A percentile compares a stretch with the other conserved stretches of the same genome.
These are phyloP conservation scores for Syritta pipiens DNA, from an alignment of 2,888 invertebrate species.

Conservation along the genomic window DNA sequence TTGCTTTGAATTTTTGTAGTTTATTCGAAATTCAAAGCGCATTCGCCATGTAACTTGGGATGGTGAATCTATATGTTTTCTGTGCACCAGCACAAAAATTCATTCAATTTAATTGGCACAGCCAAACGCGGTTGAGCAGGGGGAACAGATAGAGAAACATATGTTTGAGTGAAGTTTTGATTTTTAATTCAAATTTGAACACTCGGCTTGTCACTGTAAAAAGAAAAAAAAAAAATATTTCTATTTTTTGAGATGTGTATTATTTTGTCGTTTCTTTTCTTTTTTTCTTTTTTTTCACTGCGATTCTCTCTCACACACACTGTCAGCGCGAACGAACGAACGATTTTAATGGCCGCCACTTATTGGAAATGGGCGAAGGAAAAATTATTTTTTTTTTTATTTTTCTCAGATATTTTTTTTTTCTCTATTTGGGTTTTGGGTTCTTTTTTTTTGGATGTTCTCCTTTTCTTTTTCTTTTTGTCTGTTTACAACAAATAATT, in stretches of 20 bases:
- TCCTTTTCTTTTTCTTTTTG: slow-evolving; percentile 1
- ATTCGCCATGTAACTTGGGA: too few species aligned
- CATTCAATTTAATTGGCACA: slow-evolving; percentile 53
- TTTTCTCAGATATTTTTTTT: background rate
- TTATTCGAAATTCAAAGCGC: too few species aligned
- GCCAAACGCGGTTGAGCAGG: slow-evolving; percentile 35
- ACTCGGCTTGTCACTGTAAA: slow-evolving; percentile 3
- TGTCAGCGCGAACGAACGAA: slow-evolving; percentile 11
- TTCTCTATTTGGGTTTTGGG: slow-evolving; percentile 27
- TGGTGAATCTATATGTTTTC: too few species aligned
- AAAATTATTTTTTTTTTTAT: slow-evolving; percentile 26
- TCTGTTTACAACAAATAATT: slow-evolving; percentile 21
- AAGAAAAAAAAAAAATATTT: slow-evolving; percentile 1
- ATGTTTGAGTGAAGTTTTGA: slow-evolving; percentile 22
- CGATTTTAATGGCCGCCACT: slow-evolving; percentile 69
- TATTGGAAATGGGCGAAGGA: slow-evolving; percentile 65
- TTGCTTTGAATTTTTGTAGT: slow-evolving; percentile 14
- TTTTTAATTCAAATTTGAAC: slow-evolving; percentile 16
- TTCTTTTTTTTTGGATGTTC: too few species aligned
- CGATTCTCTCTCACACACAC: slow-evolving; percentile 34
- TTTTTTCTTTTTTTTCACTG: slow-evolving; percentile 15
- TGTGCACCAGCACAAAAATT: too few species aligned
- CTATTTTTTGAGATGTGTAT: background rate
- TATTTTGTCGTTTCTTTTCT: background rate
- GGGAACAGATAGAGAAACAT: slow-evolving; percentile 6